Evolutionary conservation across 2,797 vertebrate species (phyloP).

Genomic region (Pogonophryne albipinna): DNA sequence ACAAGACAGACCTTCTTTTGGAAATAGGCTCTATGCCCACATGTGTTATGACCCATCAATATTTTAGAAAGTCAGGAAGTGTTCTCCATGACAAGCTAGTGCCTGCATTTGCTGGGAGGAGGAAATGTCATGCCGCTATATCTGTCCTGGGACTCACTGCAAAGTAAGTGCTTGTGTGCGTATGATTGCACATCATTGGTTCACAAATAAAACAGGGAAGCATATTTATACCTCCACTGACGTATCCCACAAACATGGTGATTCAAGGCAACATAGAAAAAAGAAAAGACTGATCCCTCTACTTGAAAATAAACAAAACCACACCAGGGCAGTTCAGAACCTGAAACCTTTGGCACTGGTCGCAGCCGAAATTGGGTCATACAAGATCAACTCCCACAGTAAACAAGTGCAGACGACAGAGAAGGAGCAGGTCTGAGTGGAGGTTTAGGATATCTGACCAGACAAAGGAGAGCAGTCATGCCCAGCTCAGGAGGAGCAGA

Average conservation of each 20-base stretch:
- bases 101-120: constrained; percentile 46
- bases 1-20: not conserved
- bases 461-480: constrained; percentile 64
- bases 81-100: constrained; percentile 8
- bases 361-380: constrained; percentile 2
- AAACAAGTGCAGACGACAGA: constrained; percentile 16
- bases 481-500: constrained; percentile 70
- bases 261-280: constrained; percentile 27
- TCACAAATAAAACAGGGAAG: constrained; percentile 61
- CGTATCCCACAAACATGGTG: constrained; percentile 55
- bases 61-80: constrained; percentile 26
- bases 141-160: constrained; percentile 67
- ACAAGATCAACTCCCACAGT: constrained; percentile 8
- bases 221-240: constrained; percentile 55
- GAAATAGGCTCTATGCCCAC: not conserved
- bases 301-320: constrained; percentile 25
- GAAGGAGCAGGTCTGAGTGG: constrained; percentile 12
- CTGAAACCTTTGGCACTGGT: constrained; percentile 25
- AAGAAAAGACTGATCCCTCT: constrained; percentile 28
- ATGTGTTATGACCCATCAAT: constrained; percentile 39
- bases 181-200: constrained; percentile 24
- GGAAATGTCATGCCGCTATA: constrained; percentile 51
- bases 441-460: constrained; percentile 11
- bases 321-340: constrained; percentile 15
- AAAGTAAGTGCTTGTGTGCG: constrained; percentile 53